phyloP scores from a whole-genome alignment of 1,140 invertebrate genomes.

The Mycetomoellerius zeteki region DNA sequence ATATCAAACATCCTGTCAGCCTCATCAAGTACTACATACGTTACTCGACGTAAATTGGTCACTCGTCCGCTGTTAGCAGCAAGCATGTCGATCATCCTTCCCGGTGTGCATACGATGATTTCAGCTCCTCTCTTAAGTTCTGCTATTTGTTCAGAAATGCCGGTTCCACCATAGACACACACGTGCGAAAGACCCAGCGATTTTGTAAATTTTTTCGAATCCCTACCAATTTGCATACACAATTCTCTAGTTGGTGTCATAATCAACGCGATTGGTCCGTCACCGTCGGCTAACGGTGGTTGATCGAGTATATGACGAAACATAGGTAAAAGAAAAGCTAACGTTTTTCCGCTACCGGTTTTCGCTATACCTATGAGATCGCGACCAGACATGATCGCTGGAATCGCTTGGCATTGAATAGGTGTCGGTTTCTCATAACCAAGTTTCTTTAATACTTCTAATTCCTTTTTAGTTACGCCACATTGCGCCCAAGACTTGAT shows the following conservation, averaged over 20 bases:
- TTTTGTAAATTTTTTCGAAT: slow-evolving; percentile 98
- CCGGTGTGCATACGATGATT: slow-evolving; percentile 99
- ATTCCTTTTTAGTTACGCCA: slow-evolving; percentile 98
- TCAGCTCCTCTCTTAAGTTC: slow-evolving; percentile 99
- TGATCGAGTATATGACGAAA: slow-evolving; percentile 99
- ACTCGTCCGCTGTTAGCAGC: slow-evolving; percentile 99
- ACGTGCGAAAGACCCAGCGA: slow-evolving; percentile 95
- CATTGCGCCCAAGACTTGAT: slow-evolving; percentile 99
- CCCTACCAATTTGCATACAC: slow-evolving; percentile 99
- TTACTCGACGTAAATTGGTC: slow-evolving; percentile 97
- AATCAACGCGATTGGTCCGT: slow-evolving; percentile 98
- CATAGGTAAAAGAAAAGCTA: slow-evolving; percentile 99
- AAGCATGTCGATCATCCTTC: slow-evolving; percentile 99
- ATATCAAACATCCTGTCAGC: slow-evolving; percentile 99
- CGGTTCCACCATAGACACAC: slow-evolving; percentile 99
- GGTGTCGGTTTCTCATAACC: slow-evolving; percentile 99
- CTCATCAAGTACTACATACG: slow-evolving; percentile 99
- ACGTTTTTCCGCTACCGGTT: slow-evolving; percentile 99
- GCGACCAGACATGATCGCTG: slow-evolving; percentile 98
- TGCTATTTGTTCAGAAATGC: slow-evolving; percentile 98
- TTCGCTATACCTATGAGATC: slow-evolving; percentile 99
- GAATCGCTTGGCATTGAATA: slow-evolving; percentile 99
- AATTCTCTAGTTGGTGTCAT: slow-evolving; percentile 99
- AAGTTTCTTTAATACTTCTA: slow-evolving; percentile 97
- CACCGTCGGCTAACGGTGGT: slow-evolving; percentile 96